A percentile compares a stretch with the other conserved stretches of the same genome.
Conservation (phyloP, 2,797 vertebrate species). For the Chanos chanos region DNA sequence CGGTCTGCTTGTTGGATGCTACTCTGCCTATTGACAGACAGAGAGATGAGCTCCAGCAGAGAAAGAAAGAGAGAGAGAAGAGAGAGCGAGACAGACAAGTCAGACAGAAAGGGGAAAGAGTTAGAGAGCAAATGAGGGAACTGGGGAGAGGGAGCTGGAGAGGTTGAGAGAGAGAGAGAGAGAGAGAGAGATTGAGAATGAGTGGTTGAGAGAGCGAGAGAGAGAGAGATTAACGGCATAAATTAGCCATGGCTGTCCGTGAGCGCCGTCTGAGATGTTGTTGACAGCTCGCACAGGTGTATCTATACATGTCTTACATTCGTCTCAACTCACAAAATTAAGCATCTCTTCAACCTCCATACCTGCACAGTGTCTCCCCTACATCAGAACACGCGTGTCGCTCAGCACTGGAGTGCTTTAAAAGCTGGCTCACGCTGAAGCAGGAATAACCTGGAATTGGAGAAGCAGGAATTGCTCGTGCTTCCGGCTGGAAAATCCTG, state of each 20-base stretch:
- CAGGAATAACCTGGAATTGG: background rate
- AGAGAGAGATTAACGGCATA: constrained; percentile 55
- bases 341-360: background rate
- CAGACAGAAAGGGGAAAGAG: background rate
- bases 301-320: constrained; percentile 38
- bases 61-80: constrained; percentile 34
- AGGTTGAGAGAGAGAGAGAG: background rate
- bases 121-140: too few species aligned
- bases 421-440: background rate
- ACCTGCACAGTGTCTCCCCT: constrained; percentile 24
- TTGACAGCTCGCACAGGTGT: constrained; percentile 65
- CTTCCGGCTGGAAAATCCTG: too few species aligned
- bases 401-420: constrained; percentile 11
- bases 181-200: background rate
- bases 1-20: constrained; percentile 18
- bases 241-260: constrained; percentile 61
- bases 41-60: constrained; percentile 44
- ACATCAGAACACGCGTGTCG: constrained; percentile 22
- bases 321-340: background rate
- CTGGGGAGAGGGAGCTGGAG: constrained; percentile 35
- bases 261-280: constrained; percentile 48
- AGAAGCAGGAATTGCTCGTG: background rate
- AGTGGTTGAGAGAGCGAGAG: background rate
- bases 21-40: constrained; percentile 53
- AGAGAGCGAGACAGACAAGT: background rate